Evolutionary conservation across 2,797 vertebrate genomes (phyloP).

Genomic region (Myripristis jacobus): DNA sequence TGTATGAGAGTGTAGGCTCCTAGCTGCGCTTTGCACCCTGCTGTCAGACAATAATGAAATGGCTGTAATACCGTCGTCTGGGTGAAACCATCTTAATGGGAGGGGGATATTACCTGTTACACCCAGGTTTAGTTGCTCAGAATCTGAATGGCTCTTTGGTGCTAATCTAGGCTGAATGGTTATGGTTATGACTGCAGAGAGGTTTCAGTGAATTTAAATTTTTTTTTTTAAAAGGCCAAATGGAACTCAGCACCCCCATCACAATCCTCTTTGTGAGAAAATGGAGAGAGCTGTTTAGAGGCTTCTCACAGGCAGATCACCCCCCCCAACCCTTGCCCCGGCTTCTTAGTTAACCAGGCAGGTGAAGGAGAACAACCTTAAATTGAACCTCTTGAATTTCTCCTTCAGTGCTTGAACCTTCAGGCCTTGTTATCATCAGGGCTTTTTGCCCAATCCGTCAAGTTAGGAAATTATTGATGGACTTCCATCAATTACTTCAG

Average conservation of each 20-base stretch:
- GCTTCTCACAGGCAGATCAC: conserved; percentile 45
- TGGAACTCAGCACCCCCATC: conserved; percentile 45
- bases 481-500: neutral
- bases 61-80: conserved; percentile 46
- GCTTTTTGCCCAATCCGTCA: neutral
- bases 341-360: conserved; percentile 38
- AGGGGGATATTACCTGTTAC: conserved; percentile 44
- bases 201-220: conserved; percentile 19
- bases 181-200: conserved; percentile 20
- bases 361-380: neutral
- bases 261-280: conserved; percentile 61
- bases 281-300: conserved; percentile 48
- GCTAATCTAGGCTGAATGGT: conserved; percentile 50
- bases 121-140: conserved; percentile 37
- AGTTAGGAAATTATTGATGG: conserved; percentile 10
- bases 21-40: conserved; percentile 25
- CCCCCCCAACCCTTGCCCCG: conserved; percentile 29
- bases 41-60: conserved; percentile 45
- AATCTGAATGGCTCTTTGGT: conserved; percentile 44
- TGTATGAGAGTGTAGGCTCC: conserved; percentile 10
- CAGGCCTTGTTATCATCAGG: neutral
- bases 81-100: conserved; percentile 1
- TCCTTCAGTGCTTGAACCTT: conserved; percentile 1
- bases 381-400: conserved; percentile 2
- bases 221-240: conserved; percentile 35